Evolutionary conservation across 2,888 invertebrate genomes (phyloP), one percentile per base, ranked within the genome.

Genomic region (Diarsia rubi): DNA sequence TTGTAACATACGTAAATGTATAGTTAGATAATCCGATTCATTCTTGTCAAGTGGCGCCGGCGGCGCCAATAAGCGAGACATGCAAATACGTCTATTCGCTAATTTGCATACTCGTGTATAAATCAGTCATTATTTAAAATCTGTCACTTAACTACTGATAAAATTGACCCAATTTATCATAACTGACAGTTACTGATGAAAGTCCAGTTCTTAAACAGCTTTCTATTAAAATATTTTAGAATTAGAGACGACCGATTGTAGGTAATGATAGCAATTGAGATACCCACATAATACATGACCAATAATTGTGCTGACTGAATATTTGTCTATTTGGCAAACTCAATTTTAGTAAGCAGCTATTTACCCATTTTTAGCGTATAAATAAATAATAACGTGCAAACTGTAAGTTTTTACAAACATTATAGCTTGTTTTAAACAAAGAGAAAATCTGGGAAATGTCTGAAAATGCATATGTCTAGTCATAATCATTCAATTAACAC

Each of bases 211-310:
- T 5, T 37, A 47, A 21, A 72, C 73, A 73, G 75, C 85, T 85
- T 85, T 85, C 85, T 79, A 78, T 45, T 62, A 19, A 78, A 59
- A 78, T 81, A 83, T 77, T 73, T 74, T 19, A 37, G 52, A 54
- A 60, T 63, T 44, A 44, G 31, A 19, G 44, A 67, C 24, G 52
- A 42, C 27, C 14, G 16, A 21, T 3, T 44, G 27, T 64, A 47
- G 42, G 47, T 59, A 59, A 64, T 49, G 4, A 59, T n/a, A 27
- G 45, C n/a, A 42, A 24, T 54, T 47, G 21, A 44, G 31, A 21
- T 72, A 6, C 37, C 21, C 16, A 45, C 8, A 37, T 11, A 31
- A 24, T 31, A 11, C 27, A n/a, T 49, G 3, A 19, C 21, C 14
- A 63, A 24, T 24, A 72, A 24, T 37, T 63, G 0, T n/a, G 14